A percentile compares a stretch with the other conserved stretches of the same genome.
Conservation (phyloP, 2,113 vertebrate genomes). For the Carassius gibelio region DNA sequence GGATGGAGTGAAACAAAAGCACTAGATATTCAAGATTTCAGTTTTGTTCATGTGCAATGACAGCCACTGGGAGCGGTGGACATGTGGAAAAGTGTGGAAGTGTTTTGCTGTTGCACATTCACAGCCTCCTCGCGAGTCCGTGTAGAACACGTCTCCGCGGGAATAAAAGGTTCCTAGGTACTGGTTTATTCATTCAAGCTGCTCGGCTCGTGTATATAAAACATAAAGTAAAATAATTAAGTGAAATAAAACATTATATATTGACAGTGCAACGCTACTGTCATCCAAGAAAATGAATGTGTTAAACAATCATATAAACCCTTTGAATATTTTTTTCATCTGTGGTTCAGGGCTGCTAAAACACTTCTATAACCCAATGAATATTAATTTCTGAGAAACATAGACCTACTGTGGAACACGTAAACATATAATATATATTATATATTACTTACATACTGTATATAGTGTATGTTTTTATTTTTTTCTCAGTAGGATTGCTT, state of each 20-base stretch:
- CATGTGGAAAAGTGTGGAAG: slow-evolving; percentile 59
- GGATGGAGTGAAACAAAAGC: background rate
- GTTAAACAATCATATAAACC: too few relatives aligned
- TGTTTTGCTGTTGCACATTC: slow-evolving; percentile 59
- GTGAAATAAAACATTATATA: background rate
- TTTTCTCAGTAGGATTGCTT: background rate
- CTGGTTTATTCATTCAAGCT: background rate
- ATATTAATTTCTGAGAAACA: background rate
- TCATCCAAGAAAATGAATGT: background rate
- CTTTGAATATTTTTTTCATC: background rate
- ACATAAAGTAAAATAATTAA: background rate
- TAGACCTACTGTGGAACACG: background rate
- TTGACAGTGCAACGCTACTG: background rate
- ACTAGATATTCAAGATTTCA: background rate
- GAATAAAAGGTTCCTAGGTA: slow-evolving; percentile 8
- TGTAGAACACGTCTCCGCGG: slow-evolving; percentile 55
- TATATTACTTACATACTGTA: too few relatives aligned
- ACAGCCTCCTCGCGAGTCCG: slow-evolving; percentile 55
- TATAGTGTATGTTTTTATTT: too few relatives aligned
- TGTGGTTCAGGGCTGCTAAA: too few relatives aligned
- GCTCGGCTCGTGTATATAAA: background rate
- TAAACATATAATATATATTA: too few relatives aligned
- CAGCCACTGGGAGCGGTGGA: background rate
- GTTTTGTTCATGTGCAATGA: background rate
- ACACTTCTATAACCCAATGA: background rate